Evolutionary conservation across 2,797 vertebrate genomes (phyloP).

Genomic region (Silurus lanzhouensis): DNA sequence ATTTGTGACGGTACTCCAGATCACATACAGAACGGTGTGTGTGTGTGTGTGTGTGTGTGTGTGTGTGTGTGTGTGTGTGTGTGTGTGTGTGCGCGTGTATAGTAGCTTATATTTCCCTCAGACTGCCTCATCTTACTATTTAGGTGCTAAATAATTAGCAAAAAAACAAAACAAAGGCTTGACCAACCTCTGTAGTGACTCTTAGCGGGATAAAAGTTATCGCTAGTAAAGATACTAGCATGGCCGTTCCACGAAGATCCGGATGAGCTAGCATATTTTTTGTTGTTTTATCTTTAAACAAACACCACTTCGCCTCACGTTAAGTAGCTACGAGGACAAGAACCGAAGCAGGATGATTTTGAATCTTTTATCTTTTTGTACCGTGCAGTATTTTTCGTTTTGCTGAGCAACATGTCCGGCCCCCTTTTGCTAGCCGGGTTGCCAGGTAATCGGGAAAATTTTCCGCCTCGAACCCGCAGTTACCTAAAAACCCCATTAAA

Average conservation of each 20-base stretch:
- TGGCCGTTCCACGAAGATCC: background rate
- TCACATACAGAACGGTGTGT: conserved; percentile 51
- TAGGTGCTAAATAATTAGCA: conserved; percentile 46
- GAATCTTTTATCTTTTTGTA: background rate
- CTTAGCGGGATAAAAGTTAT: conserved; percentile 21
- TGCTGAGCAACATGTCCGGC: background rate
- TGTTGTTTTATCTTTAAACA: background rate
- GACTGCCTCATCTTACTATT: conserved; percentile 35
- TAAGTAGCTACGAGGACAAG: background rate
- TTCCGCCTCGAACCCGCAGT: too few relatives aligned
- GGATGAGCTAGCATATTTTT: background rate
- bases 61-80: too few relatives aligned
- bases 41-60: too few relatives aligned
- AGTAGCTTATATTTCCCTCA: conserved; percentile 54
- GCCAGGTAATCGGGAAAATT: too few relatives aligned
- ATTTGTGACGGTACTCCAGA: conserved; percentile 23
- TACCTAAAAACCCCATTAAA: too few relatives aligned
- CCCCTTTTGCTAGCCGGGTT: too few relatives aligned
- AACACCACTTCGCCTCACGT: background rate
- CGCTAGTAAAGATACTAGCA: background rate
- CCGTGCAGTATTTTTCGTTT: conserved; percentile 44
- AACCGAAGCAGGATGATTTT: background rate
- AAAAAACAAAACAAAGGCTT: background rate
- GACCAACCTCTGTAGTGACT: conserved; percentile 26
- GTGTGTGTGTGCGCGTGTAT: conserved; percentile 29